Percentiles rank a stretch among this genome's conserved stretches.
Conservation (phyloP, 2,888 invertebrate genomes). For the Stenolophus ochropezus region DNA sequence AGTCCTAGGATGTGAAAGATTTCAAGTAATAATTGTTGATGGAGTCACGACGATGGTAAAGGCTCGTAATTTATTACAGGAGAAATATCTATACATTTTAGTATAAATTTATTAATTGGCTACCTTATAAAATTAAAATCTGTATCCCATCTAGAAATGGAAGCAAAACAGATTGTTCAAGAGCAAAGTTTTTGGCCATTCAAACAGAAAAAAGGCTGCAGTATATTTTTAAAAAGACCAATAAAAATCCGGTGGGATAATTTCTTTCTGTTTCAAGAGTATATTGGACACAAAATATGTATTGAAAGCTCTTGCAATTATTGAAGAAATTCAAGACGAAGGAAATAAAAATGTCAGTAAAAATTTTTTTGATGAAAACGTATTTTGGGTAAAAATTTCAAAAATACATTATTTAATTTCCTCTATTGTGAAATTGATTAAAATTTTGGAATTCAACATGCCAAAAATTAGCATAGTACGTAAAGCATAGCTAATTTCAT, state of each 20-base stretch:
- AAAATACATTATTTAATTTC: constrained; percentile 9
- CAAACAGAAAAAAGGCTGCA: constrained; percentile 45
- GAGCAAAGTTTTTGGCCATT: constrained; percentile 57
- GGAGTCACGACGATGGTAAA: constrained; percentile 65
- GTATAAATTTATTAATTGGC: constrained; percentile 64
- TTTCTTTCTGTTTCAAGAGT: constrained; percentile 49
- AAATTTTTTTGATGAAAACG: neutral
- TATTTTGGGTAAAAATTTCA: constrained; percentile 5
- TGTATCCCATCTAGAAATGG: constrained; percentile 45
- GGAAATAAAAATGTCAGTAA: constrained; percentile 2
- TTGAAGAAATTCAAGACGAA: constrained; percentile 2
- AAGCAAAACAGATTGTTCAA: constrained; percentile 59
- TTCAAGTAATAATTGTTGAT: constrained; percentile 55
- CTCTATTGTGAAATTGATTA: constrained; percentile 58
- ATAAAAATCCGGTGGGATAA: constrained; percentile 60
- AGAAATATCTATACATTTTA: constrained; percentile 63
- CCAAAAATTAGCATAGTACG: constrained; percentile 19
- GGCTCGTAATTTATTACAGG: constrained; percentile 63
- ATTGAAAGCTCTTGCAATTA: too few relatives aligned
- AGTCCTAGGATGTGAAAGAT: neutral
- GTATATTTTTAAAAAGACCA: constrained; percentile 57
- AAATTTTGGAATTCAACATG: constrained; percentile 50
- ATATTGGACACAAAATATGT: constrained; percentile 4
- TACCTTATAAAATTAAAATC: constrained; percentile 56
- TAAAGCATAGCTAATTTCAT: neutral